These are phyloP conservation scores for Champsocephalus gunnari DNA, from an alignment of 2,797 vertebrate genomes.

Conservation along the genomic window DNA sequence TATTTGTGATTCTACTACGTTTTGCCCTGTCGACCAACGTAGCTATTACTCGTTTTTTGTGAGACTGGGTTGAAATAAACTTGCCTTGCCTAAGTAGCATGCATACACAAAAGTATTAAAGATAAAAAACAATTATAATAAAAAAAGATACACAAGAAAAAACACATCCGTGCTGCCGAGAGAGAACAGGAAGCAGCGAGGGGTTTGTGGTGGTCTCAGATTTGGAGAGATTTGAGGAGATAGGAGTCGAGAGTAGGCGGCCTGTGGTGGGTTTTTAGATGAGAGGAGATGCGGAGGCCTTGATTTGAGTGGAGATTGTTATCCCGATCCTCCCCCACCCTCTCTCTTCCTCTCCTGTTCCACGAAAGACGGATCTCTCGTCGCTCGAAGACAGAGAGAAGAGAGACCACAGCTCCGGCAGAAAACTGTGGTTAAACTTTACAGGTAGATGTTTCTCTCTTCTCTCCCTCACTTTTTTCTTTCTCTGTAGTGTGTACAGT, in stretches of 20 bases:
- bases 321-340: slow-evolving; percentile 78
- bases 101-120: too few species aligned
- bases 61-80: too few species aligned
- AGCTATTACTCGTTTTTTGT: too few species aligned
- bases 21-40: too few species aligned
- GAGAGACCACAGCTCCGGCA: slow-evolving; percentile 70
- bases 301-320: slow-evolving; percentile 84
- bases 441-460: slow-evolving; percentile 51
- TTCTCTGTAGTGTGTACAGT: slow-evolving; percentile 8
- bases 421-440: slow-evolving; percentile 64
- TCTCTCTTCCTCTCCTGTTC: slow-evolving; percentile 86
- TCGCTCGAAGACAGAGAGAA: slow-evolving; percentile 64
- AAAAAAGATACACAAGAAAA: too few species aligned
- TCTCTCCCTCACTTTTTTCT: not conserved
- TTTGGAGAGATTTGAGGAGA: slow-evolving; percentile 71
- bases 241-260: slow-evolving; percentile 69
- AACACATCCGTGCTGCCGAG: slow-evolving; percentile 1
- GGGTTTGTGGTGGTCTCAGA: slow-evolving; percentile 84
- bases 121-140: too few species aligned
- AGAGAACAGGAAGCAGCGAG: slow-evolving; percentile 48
- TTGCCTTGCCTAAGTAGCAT: too few species aligned
- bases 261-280: slow-evolving; percentile 80
- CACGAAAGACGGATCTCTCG: slow-evolving; percentile 88
- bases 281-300: slow-evolving; percentile 73
- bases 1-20: too few species aligned